Conservation (phyloP, 2,797 vertebrate genomes). For the Aldrovandia affinis region DNA sequence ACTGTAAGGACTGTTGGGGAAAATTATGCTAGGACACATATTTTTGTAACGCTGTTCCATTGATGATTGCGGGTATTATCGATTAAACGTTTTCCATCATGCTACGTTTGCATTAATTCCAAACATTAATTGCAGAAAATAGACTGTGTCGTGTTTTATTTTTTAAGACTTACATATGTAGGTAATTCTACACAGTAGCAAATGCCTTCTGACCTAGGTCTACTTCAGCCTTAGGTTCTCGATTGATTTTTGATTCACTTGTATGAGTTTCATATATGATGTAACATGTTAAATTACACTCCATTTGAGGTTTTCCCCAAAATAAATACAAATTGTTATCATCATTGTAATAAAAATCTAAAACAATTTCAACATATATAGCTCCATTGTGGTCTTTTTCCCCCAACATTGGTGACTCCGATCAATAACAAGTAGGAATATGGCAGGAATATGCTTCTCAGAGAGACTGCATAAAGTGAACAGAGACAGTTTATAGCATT, state of each 20-base stretch:
- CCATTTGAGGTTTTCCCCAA: not conserved
- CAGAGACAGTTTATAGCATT: not conserved
- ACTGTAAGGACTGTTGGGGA: conserved; percentile 1
- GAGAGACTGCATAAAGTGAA: not conserved
- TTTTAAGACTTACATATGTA: not conserved
- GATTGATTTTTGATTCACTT: not conserved
- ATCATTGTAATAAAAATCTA: not conserved
- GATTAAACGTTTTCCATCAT: not conserved
- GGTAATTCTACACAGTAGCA: not conserved
- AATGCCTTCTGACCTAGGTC: not conserved
- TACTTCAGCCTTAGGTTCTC: not conserved
- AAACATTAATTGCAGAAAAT: not conserved
- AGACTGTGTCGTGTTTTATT: not conserved
- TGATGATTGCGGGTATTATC: not conserved
- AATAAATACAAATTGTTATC: not conserved
- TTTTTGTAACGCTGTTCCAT: not conserved
- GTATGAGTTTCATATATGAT: not conserved
- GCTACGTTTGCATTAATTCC: too few species aligned
- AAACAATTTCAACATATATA: not conserved
- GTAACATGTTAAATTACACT: not conserved
- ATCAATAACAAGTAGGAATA: not conserved
- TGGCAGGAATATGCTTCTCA: not conserved
- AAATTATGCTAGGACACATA: not conserved
- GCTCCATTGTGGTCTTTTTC: not conserved
- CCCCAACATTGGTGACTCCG: not conserved